Evolutionary conservation across 2,113 vertebrate species (phyloP).

Genomic region (Kryptolebias marmoratus): DNA sequence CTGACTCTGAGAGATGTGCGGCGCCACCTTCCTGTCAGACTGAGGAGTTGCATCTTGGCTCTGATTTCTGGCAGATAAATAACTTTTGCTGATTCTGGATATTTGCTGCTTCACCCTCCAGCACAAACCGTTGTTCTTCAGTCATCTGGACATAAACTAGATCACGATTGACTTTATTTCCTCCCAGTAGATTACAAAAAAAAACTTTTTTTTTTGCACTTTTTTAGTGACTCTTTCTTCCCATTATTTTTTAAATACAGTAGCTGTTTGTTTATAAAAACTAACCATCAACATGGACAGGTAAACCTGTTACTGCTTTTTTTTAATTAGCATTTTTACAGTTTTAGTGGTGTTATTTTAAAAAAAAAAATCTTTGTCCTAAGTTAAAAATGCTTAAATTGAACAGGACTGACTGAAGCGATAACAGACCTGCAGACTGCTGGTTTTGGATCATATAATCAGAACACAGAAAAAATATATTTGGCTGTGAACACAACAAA

Average conservation of each 20-base stretch:
- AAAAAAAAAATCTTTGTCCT: conserved; percentile 29
- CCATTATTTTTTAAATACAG: conserved; percentile 9
- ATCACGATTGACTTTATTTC: not conserved
- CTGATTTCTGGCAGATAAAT: conserved; percentile 11
- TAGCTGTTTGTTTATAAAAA: conserved; percentile 23
- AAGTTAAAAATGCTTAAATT: conserved; percentile 21
- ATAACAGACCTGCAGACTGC: not conserved
- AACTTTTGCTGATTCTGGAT: not conserved
- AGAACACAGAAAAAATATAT: not conserved
- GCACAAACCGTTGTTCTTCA: not conserved
- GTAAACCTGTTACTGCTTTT: conserved; percentile 13
- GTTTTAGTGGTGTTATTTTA: conserved; percentile 9
- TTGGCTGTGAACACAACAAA: conserved; percentile 8
- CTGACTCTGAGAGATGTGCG: too few relatives aligned
- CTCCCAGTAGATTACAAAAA: not conserved
- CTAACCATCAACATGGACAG: not conserved
- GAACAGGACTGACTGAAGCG: conserved; percentile 11
- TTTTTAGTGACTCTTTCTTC: conserved; percentile 8
- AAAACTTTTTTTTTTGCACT: not conserved
- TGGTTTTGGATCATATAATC: conserved; percentile 31
- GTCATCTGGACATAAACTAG: not conserved
- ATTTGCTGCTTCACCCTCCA: too few relatives aligned
- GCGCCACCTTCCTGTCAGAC: too few relatives aligned
- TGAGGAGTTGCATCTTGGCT: not conserved
- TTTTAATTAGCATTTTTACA: conserved; percentile 44